Percentiles rank a stretch among this genome's conserved stretches.
These are phyloP conservation scores for Syngnathus scovelli DNA, from an alignment of 2,113 vertebrate species.

Conservation along the genomic window DNA sequence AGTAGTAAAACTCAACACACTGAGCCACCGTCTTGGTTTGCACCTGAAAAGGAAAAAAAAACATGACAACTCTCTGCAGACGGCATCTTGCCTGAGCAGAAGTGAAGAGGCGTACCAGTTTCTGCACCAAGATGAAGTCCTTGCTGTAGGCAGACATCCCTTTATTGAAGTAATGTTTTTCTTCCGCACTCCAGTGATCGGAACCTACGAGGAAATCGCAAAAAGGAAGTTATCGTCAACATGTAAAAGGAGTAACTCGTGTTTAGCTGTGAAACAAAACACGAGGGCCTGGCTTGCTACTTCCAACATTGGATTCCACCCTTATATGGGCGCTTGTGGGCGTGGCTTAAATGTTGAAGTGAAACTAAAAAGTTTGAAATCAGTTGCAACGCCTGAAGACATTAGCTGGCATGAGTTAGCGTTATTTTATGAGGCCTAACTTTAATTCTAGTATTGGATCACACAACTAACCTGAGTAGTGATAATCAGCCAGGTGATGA, in stretches of 20 bases:
- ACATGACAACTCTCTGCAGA: not conserved
- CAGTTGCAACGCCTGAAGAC: not conserved
- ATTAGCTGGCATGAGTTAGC: not conserved
- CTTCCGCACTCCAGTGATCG: slow-evolving; percentile 85
- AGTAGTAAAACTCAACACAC: slow-evolving; percentile 98
- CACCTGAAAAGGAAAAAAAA: slow-evolving; percentile 69
- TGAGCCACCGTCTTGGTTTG: slow-evolving; percentile 92
- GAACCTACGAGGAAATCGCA: slow-evolving; percentile 74
- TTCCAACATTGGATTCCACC: not conserved
- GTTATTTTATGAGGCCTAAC: not conserved
- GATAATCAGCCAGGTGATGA: slow-evolving; percentile 83
- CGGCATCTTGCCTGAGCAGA: not conserved
- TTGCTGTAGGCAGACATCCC: slow-evolving; percentile 94
- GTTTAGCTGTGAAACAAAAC: not conserved
- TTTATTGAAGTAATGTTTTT: slow-evolving; percentile 94
- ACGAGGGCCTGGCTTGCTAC: not conserved
- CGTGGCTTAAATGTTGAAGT: not conserved
- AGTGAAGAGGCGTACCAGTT: slow-evolving; percentile 74
- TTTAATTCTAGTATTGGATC: not conserved
- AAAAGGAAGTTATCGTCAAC: not conserved
- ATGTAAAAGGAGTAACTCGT: not conserved
- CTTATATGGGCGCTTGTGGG: not conserved
- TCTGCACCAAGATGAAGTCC: slow-evolving; percentile 96
- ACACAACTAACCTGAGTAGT: slow-evolving; percentile 84
- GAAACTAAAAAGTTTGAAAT: not conserved